Evolutionary conservation across 2,888 invertebrate genomes (phyloP).

Genomic region (Acanthosepion lycidas): DNA sequence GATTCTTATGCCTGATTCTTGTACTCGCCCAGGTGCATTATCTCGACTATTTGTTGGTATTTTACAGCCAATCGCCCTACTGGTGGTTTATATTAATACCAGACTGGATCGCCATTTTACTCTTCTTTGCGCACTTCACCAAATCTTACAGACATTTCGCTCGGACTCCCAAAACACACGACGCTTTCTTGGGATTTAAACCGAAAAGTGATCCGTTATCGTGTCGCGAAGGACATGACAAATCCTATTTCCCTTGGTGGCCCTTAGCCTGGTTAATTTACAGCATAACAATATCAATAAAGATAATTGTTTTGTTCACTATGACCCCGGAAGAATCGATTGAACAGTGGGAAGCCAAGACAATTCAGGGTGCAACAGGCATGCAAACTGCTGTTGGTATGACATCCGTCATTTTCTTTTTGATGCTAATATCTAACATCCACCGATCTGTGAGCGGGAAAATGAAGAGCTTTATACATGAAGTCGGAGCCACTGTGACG

Average conservation of each 20-base stretch:
- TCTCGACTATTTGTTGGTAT: neutral
- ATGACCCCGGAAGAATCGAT: neutral
- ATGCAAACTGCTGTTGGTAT: slow-evolving; percentile 17
- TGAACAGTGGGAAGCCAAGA: neutral
- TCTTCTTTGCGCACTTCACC: neutral
- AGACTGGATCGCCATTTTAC: slow-evolving; percentile 9
- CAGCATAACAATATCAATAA: neutral
- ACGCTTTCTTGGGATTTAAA: too few species aligned
- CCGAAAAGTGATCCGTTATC: neutral
- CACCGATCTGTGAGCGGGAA: neutral
- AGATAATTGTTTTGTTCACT: neutral
- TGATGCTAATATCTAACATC: neutral
- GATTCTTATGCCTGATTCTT: neutral
- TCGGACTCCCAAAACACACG: too few species aligned
- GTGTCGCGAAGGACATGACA: neutral
- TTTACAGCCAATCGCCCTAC: neutral
- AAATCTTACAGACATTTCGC: neutral
- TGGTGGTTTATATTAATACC: slow-evolving; percentile 35
- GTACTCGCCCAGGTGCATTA: neutral
- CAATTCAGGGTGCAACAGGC: neutral
- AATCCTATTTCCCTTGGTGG: neutral
- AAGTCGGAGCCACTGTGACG: slow-evolving; percentile 37
- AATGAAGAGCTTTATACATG: slow-evolving; percentile 42
- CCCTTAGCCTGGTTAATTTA: slow-evolving; percentile 34
- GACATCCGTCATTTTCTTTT: neutral